Base-by-base conservation (phyloP, 2,113 vertebrate genomes). In the Prolemur simus region DNA sequence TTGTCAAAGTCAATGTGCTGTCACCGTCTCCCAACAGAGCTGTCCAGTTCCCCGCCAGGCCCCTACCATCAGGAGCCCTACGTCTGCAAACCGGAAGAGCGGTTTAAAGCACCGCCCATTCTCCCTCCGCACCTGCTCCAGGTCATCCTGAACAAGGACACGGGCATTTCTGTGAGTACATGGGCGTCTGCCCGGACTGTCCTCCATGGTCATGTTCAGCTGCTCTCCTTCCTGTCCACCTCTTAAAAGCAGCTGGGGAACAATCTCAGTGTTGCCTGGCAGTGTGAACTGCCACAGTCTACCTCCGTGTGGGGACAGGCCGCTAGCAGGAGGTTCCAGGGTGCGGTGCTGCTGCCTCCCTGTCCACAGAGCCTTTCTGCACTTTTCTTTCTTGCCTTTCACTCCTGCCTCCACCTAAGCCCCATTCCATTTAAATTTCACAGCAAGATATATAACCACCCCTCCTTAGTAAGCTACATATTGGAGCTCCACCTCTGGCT, bases 141-240 rank as follows among this genome's bases (percentile, higher is more conserved):
- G 98, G 99, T 99, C 97, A 99, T 99, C 97, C 99, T 99, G 87
- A 99, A 99, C 97, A 99, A 99, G 98, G 99, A 99, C 99, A 99
- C 99, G 0, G 99, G 99, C 4, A 98, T 99, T 96, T 99, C 99
- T 37, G 99, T 99, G 98, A 99, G 99, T 99, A 71, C 23, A 6
- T 4, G 6, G 64, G 34, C 39, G 0, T 37, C 56, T 4, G 13
- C 27, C 73, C 8, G 1, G 20, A 12, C 42, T 27, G 0, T 7
- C 73, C 39, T 54, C 39, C 5, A 0, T 0, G 29, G n/a, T 39
- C 58, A 1, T 1, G 6, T 5, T 25, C 87, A 0, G 1, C 39
- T 10, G 4, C 42, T 68, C 6, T 18, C 58, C 8, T 32, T 18
- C 37, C 77, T 47, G 20, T 20, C 60, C 23, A 21, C 68, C 9